Evolutionary conservation across 2,888 invertebrate genomes (phyloP), one percentile per base, ranked within the genome.

Genomic region (Dasysyrphus albostriatus): DNA sequence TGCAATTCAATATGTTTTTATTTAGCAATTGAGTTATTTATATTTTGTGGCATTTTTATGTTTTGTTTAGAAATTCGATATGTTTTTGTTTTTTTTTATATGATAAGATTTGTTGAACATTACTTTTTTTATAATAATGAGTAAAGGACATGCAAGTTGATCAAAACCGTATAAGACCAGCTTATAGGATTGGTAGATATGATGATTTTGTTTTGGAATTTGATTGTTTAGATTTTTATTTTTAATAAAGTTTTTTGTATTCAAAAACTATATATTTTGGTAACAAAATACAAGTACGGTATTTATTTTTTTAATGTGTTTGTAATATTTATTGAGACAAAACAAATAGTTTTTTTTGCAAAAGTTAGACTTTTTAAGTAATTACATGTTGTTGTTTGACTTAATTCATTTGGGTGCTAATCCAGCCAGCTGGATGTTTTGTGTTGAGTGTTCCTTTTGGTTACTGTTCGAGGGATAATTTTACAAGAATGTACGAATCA

Each of bases 141-240:
- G 61, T 67, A 74, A 63, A 56, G 69, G 69, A 37, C 65, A 79
- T 72, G 80, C 77, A 73, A 69, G 56, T 69, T 79, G 84, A 82
- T 54, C 63, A 80, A 69, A 90, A 90, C 89, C 90, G 90, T 91
- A 92, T 92, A 92, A 92, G 92, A 91, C 92, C 92, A 90, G 92
- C 92, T 92, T 92, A 92, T 91, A 90, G 90, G 90, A 91, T 90
- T 91, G 90, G 90, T 83, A 70, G 69, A 73, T 73, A 73, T 58
- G 73, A 73, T 58, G 73, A 58, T 37, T 73, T 58, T 74, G 59
- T 34, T 51, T 75, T 7, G 2, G 14, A 42, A 39, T 32, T 16
- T 56, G n/a, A n/a, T 65, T 89, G 88, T 39, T 10, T 24, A 14
- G 88, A 83, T 85, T 85, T 77, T 83, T 87, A 32, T 7, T 85